Percentiles rank a stretch among this genome's conserved stretches.
Conservation (phyloP, 2,888 invertebrate genomes). For the Cosmorhoe ocellata region DNA sequence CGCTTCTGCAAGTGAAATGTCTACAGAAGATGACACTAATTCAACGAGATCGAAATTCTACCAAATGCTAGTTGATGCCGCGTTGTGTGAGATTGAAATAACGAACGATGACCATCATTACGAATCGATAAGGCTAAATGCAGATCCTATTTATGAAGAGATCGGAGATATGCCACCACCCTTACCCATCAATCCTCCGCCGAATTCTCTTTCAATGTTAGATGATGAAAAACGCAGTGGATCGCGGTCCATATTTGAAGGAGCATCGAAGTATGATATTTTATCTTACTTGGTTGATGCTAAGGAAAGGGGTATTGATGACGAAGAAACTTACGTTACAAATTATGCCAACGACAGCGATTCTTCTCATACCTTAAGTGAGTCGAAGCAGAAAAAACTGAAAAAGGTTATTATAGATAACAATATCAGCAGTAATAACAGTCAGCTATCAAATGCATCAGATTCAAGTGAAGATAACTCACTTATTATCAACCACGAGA, state of each 20-base stretch:
- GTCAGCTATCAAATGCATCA: conserved; percentile 90
- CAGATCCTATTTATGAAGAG: conserved; percentile 91
- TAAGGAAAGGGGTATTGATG: conserved; percentile 87
- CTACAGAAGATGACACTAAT: conserved; percentile 85
- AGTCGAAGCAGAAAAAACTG: conserved; percentile 81
- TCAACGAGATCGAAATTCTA: conserved; percentile 87
- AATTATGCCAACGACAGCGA: conserved; percentile 80
- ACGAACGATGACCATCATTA: conserved; percentile 87
- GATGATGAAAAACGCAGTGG: conserved; percentile 87
- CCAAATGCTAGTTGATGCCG: conserved; percentile 87
- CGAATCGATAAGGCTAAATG: conserved; percentile 85
- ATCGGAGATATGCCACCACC: conserved; percentile 90
- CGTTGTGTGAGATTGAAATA: conserved; percentile 86
- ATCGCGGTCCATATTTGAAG: conserved; percentile 88
- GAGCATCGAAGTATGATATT: conserved; percentile 94
- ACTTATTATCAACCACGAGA: conserved; percentile 83
- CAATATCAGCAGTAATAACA: conserved; percentile 86
- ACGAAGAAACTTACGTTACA: conserved; percentile 87
- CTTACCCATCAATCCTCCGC: conserved; percentile 89
- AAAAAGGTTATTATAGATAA: conserved; percentile 59
- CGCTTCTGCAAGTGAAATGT: conserved; percentile 85
- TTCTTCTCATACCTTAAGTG: conserved; percentile 76
- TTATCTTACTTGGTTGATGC: conserved; percentile 94
- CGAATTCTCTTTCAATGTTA: conserved; percentile 84
- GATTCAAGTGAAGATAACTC: conserved; percentile 94